These are phyloP conservation scores for Megaceryle torquata DNA, from an alignment of 2,113 vertebrate genomes.

Conservation along the genomic window DNA sequence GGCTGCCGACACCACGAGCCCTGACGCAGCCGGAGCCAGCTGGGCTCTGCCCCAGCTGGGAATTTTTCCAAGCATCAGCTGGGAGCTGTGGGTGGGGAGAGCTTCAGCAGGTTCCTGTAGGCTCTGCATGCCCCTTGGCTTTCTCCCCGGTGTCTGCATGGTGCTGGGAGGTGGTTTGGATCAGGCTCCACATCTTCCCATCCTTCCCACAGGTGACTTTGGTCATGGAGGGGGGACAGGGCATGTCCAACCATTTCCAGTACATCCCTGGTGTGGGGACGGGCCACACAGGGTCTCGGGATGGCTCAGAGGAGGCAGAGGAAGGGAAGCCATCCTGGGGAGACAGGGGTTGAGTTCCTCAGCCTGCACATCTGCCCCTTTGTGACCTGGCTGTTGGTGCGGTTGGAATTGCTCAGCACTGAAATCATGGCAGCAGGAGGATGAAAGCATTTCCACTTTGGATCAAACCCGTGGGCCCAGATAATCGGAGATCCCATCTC, in stretches of 20 bases:
- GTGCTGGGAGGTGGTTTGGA: background rate
- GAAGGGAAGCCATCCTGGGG: background rate
- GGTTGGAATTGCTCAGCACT: background rate
- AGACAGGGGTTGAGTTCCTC: background rate
- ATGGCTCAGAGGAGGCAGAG: background rate
- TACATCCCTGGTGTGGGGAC: background rate
- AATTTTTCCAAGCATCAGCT: background rate
- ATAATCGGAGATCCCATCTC: background rate
- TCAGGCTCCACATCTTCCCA: background rate
- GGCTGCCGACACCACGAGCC: background rate
- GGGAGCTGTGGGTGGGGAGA: background rate
- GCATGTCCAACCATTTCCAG: accelerated
- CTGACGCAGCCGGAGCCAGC: accelerated
- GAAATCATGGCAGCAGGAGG: background rate
- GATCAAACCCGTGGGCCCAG: background rate
- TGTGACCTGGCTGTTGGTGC: accelerated
- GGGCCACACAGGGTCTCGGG: accelerated
- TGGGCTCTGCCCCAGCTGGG: background rate
- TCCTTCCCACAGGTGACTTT: background rate
- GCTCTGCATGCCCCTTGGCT: background rate
- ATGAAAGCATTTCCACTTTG: background rate
- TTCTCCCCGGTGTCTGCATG: accelerated
- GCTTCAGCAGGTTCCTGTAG: background rate
- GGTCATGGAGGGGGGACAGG: background rate
- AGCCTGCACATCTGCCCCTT: background rate